These are phyloP conservation scores for Drosophila affinis DNA, from an alignment of 2,888 invertebrate species.

Conservation along the genomic window DNA sequence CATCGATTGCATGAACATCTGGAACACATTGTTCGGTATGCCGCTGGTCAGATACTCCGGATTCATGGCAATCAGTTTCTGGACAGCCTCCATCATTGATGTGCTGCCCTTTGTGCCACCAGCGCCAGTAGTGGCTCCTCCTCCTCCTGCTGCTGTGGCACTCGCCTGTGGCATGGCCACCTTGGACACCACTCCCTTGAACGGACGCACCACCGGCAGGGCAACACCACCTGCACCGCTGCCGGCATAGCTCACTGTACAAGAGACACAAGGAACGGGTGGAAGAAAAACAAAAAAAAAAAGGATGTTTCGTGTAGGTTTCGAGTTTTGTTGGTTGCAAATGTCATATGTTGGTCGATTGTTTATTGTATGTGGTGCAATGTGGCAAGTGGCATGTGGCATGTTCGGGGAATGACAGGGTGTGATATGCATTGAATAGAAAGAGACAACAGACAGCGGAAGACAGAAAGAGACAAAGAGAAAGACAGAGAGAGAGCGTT, in stretches of 20 bases:
- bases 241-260: slow-evolving; percentile 77
- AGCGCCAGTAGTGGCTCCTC: slow-evolving; percentile 28
- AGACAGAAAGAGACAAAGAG: slow-evolving; percentile 14
- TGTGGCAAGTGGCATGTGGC: not conserved
- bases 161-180: slow-evolving; percentile 8
- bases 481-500: not conserved
- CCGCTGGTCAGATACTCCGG: slow-evolving; percentile 83
- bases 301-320: slow-evolving; percentile 26
- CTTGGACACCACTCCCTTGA: slow-evolving; percentile 25
- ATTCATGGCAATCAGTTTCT: slow-evolving; percentile 82
- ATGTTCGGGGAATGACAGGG: not conserved
- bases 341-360: not conserved
- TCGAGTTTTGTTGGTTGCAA: slow-evolving; percentile 18
- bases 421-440: not conserved
- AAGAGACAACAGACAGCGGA: not conserved
- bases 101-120: slow-evolving; percentile 73
- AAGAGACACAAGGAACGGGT: slow-evolving; percentile 17
- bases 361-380: slow-evolving; percentile 1
- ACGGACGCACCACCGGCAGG: slow-evolving; percentile 43
- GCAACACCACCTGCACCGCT: slow-evolving; percentile 1
- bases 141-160: slow-evolving; percentile 35
- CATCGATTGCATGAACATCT: slow-evolving; percentile 86
- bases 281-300: not conserved
- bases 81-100: slow-evolving; percentile 82
- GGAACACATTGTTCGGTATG: slow-evolving; percentile 86